A percentile compares a stretch with the other conserved stretches of the same genome.
These are phyloP conservation scores for Pantherophis alleghaniensis DNA, from an alignment of 2,797 vertebrate genomes.

Conservation along the genomic window DNA sequence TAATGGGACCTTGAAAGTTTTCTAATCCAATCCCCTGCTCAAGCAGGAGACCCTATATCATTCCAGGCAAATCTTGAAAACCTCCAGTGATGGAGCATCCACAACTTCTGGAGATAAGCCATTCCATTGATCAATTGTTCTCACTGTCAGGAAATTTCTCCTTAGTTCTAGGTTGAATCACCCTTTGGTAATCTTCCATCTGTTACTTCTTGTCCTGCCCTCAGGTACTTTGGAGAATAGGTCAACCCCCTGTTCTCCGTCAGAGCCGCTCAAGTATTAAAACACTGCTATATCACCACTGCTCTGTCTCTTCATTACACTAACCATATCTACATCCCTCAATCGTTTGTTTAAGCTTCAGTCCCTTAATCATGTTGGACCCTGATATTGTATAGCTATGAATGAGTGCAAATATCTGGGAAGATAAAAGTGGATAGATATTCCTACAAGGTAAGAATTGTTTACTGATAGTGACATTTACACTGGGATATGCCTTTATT, in stretches of 20 bases:
- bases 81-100: background rate
- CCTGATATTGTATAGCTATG: background rate
- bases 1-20: background rate
- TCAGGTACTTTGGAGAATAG: background rate
- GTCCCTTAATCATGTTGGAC: background rate
- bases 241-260: background rate
- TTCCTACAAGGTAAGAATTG: background rate
- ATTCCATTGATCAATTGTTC: background rate
- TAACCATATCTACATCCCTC: background rate
- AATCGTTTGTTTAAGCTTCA: background rate
- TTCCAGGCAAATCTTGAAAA: background rate
- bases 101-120: background rate
- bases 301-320: background rate
- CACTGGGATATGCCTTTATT: background rate
- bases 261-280: background rate
- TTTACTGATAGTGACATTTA: background rate
- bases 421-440: background rate
- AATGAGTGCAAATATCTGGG: background rate
- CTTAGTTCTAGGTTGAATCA: background rate
- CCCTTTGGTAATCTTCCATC: background rate
- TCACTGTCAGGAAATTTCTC: background rate
- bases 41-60: background rate
- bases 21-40: background rate
- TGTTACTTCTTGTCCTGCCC: background rate
- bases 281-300: background rate